phyloP scores from a whole-genome alignment of 2,113 vertebrate species.

The Epinephelus lanceolatus region DNA sequence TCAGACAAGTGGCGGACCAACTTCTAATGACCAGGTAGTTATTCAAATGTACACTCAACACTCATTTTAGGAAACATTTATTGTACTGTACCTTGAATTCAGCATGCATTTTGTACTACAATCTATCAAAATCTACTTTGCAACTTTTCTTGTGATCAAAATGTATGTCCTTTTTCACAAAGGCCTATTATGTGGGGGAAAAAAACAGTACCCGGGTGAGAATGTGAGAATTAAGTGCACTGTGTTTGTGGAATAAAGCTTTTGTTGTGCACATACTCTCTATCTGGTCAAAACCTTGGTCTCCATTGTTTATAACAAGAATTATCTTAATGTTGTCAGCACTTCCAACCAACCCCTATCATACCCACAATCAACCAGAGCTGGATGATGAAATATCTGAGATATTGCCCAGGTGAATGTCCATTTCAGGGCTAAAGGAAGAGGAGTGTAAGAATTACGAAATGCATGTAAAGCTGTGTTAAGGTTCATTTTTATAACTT shows the following conservation, averaged over 20 bases:
- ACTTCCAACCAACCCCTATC: background rate
- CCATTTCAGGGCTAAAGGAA: too few species aligned
- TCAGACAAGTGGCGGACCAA: background rate
- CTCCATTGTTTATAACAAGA: background rate
- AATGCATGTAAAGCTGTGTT: too few species aligned
- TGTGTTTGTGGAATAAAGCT: background rate
- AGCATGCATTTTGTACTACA: background rate
- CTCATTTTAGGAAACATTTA: background rate
- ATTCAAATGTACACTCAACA: too few species aligned
- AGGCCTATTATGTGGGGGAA: background rate
- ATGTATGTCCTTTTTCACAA: background rate
- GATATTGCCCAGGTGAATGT: background rate
- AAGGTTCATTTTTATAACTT: background rate
- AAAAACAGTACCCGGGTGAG: too few species aligned
- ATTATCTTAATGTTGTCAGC: background rate
- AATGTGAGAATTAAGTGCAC: too few species aligned
- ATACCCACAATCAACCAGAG: background rate
- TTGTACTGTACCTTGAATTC: background rate
- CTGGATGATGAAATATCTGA: background rate
- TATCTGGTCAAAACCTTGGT: conserved; percentile 4
- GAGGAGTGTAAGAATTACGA: too few species aligned
- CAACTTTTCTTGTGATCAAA: background rate
- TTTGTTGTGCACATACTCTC: conserved; percentile 8
- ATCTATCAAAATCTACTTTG: background rate
- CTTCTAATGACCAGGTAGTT: background rate